A percentile compares a stretch with the other conserved stretches of the same genome.
Evolutionary conservation across 2,797 vertebrate genomes (phyloP).

Genomic region (Malacoctenus gilli): DNA sequence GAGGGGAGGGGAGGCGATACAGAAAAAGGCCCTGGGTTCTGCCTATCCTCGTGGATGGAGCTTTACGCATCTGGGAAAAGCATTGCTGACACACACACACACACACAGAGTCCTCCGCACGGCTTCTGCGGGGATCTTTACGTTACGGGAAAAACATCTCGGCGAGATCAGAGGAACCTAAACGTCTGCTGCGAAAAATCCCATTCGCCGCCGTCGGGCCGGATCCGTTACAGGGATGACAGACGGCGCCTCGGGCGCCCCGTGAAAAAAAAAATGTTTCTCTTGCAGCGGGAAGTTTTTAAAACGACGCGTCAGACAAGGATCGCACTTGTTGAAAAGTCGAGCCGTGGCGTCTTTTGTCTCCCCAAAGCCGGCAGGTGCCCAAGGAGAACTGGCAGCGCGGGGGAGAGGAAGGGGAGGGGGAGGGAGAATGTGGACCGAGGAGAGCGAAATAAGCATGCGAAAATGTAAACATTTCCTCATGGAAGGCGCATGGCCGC

Average conservation of each 20-base stretch:
- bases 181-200: constrained; percentile 56
- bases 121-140: constrained; percentile 42
- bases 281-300: constrained; percentile 56
- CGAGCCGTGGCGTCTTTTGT: constrained; percentile 27
- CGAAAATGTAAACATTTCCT: constrained; percentile 25
- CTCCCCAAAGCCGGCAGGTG: constrained; percentile 25
- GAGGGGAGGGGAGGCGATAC: no score
- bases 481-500: constrained; percentile 15
- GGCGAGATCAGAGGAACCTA: constrained; percentile 41
- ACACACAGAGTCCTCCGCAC: constrained; percentile 28
- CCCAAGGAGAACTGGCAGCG: constrained; percentile 24
- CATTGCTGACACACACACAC: constrained; percentile 50
- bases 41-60: constrained; percentile 9
- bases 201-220: constrained; percentile 28
- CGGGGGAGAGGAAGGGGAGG: no score
- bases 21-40: constrained; percentile 21
- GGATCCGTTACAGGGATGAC: constrained; percentile 20
- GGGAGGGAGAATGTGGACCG: constrained; percentile 18
- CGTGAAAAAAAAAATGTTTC: no score
- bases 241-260: constrained; percentile 48
- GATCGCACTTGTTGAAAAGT: constrained; percentile 54
- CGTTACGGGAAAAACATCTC: constrained; percentile 41
- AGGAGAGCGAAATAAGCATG: constrained; percentile 36
- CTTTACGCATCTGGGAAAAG: constrained; percentile 63
- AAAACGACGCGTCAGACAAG: constrained; percentile 36